Base-by-base conservation (phyloP, 2,888 invertebrate genomes). In the Nephrotoma guestfalica region DNA sequence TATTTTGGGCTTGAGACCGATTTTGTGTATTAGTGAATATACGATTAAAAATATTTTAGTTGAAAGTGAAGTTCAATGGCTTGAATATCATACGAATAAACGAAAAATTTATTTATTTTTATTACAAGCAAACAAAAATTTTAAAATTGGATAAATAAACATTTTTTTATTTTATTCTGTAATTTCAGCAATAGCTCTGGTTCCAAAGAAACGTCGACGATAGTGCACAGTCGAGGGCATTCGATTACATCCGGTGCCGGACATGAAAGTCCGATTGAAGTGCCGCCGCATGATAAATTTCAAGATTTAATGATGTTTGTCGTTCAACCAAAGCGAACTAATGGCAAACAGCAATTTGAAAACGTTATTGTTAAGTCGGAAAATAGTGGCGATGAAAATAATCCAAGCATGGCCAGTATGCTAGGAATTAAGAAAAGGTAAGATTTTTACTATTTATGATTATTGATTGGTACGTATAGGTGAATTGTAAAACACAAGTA, bases 401-500 rank as follows among this genome's bases (percentile, higher is more conserved):
- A 96, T 90, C 96, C 96, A 0, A 94, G 94, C 4, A 92, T 97
- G 87, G 95, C 93, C 0, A 94, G 95, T 89, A 91, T 96, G 91
- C 94, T 95, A 89, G 94, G 91, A 87, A 90, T 92, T 51, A 89
- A 90, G 88, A 88, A 91, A 84, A 91, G 92, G 93, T 93, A 89
- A 91, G 92, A 47, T 45, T 85, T 15, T 86, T 86, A 15, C 2
- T 6, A 84, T 84, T 84, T 41, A 41, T 84, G 41, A 71, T 15
- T 15, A 71, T 47, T 3, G n/a, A 47, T 47, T 47, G 2, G 47
- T 47, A 47, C 3, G 30, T 30, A 30, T 30, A 30, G 30, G 30
- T 30, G 30, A 30, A 30, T 30, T 30, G 30, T 30, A 30, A 30
- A 30, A 30, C 3, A 30, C 30, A 3, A 30, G 30, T 30, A 30